Percentiles rank a stretch among this genome's conserved stretches.
Evolutionary conservation across 1,140 invertebrate species (phyloP).

Genomic region (Probaryconus sp.): DNA sequence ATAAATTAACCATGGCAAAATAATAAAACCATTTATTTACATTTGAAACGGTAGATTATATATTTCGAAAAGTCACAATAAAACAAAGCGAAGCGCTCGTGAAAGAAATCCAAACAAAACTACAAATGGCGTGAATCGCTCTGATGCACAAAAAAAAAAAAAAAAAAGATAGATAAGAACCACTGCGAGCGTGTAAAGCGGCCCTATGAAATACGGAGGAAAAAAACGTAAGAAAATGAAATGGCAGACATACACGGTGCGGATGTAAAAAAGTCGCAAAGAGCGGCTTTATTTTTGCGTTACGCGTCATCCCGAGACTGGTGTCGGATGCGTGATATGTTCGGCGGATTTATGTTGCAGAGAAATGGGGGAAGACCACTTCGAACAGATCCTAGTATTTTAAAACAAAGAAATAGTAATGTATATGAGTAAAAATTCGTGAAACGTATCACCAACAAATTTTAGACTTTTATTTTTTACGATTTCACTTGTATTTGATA

Average conservation of each 20-base stretch:
- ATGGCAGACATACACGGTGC: slow-evolving; percentile 10
- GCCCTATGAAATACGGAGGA: slow-evolving; percentile 9
- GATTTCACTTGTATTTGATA: too few relatives aligned
- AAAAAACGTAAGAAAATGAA: slow-evolving; percentile 33
- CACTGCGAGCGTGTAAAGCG: slow-evolving; percentile 20
- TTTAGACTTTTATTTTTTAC: too few relatives aligned
- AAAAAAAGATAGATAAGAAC: slow-evolving; percentile 27
- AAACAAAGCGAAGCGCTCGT: slow-evolving; percentile 2
- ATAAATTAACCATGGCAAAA: neutral
- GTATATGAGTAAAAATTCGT: neutral
- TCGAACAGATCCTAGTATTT: slow-evolving; percentile 26
- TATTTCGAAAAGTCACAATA: slow-evolving; percentile 3
- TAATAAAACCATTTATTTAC: too few relatives aligned
- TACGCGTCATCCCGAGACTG: slow-evolving; percentile 10
- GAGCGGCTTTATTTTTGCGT: slow-evolving; percentile 32
- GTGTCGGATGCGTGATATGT: slow-evolving; percentile 22
- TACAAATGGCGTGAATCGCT: slow-evolving; percentile 18
- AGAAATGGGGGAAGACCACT: slow-evolving; percentile 27
- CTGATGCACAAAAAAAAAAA: slow-evolving; percentile 3
- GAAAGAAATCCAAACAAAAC: slow-evolving; percentile 13
- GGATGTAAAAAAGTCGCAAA: slow-evolving; percentile 34
- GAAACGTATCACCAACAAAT: too few relatives aligned
- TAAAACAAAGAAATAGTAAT: slow-evolving; percentile 36
- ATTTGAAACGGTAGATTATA: slow-evolving; percentile 1
- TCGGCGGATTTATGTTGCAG: slow-evolving; percentile 34